Evolutionary conservation across 2,888 invertebrate species (phyloP), one percentile per base, ranked within the genome.

Genomic region (Dicyrtoma fusca): DNA sequence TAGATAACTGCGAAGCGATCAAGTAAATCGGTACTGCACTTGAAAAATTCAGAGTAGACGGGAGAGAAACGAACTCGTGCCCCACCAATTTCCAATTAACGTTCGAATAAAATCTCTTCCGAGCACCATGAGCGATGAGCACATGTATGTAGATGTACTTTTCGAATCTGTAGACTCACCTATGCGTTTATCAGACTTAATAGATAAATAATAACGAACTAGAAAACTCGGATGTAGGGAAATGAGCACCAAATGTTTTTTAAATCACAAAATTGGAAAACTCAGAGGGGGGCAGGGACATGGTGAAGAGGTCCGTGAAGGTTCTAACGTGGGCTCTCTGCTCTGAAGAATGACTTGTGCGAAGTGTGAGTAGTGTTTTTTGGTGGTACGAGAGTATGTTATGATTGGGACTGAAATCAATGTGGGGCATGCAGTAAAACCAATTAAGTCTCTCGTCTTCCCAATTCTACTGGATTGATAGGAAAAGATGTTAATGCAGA

Each of bases 201-300:
- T 34, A 53, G 53, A 19, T 21, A 53, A 19, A 21, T 53, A n/a
- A 21, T 17, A 49, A 53, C 49, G 49, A 42, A 63, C 63, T 63
- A 63, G 47, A 63, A 61, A 61, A 61, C 34, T 42, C 17, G 34
- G 42, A 42, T 34, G 26, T 34, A 8, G 21, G 44, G 19, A 49
- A 64, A 64, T 63, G 63, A 47, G 64, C 49, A 26, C 64, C 64
- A 64, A 64, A 51, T 64, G 17, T 47, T 45, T 57, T 65, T 57
- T 34, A 45, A 68, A 57, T 68, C 44, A 59, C 44, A 68, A 68
- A 68, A 68, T 68, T 68, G 68, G 68, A 57, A n/a, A 68, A 68
- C 25, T 51, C 34, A n/a, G 45, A 68, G 64, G 68, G 68, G 68
- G 59, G 68, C 68, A 68, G 19, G 34, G 4, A 13, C 14, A n/a